phyloP scores from a whole-genome alignment of 2,888 invertebrate genomes.

The Xestia xanthographa region DNA sequence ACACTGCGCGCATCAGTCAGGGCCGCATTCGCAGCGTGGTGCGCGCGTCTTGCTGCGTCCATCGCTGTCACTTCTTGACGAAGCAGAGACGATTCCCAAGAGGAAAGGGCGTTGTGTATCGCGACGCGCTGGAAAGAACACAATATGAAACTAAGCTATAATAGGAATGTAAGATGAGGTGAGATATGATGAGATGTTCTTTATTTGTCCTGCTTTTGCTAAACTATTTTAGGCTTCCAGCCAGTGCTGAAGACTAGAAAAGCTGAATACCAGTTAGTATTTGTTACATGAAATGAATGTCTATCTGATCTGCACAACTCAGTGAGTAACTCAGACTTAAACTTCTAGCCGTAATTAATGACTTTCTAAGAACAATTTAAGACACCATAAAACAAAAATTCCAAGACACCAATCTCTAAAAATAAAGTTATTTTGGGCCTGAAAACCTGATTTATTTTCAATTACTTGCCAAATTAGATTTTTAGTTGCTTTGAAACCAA shows the following conservation, averaged over 20 bases:
- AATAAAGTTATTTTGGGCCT: too few species aligned
- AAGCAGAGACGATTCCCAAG: constrained; percentile 78
- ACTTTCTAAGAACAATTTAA: too few species aligned
- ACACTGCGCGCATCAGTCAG: constrained; percentile 72
- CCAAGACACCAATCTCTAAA: too few species aligned
- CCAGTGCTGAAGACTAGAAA: background rate
- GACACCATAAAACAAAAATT: too few species aligned
- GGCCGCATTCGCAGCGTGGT: constrained; percentile 75
- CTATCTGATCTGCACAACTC: background rate
- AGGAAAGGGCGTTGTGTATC: constrained; percentile 80
- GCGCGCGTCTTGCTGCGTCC: constrained; percentile 76
- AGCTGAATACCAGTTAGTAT: background rate
- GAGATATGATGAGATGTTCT: background rate
- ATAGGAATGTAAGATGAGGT: background rate
- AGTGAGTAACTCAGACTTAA: too few species aligned
- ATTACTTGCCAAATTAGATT: too few species aligned
- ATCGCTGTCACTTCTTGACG: constrained; percentile 77
- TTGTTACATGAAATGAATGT: background rate
- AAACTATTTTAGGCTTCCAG: background rate
- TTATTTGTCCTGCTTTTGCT: background rate
- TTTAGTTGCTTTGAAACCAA: too few species aligned
- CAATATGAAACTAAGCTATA: background rate
- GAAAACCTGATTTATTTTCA: too few species aligned
- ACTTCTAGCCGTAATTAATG: too few species aligned
- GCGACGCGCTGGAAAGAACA: constrained; percentile 78